Base-by-base conservation (phyloP, 1,140 invertebrate genomes). In the Sarcophaga bullata region DNA sequence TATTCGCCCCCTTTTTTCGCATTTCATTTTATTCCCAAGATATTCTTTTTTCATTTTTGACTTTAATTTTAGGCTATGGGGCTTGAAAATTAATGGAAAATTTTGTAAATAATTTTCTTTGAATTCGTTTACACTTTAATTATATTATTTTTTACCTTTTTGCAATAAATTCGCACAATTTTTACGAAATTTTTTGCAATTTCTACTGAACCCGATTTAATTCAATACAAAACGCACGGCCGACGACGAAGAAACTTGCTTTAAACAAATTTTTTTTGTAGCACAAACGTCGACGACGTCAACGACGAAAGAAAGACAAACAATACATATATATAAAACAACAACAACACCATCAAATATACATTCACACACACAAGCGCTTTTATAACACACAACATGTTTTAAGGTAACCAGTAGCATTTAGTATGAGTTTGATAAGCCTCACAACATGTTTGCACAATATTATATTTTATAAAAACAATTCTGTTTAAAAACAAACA, bases 181-280 rank as follows among this genome's bases (percentile, higher is more conserved):
- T 81, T 81, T 72, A 83, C 82, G 82, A 81, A 83, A 83, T 81
- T 62, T 78, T 83, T 83, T 81, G 82, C 82, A 81, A 83, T 83
- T 83, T 78, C 78, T 83, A 81, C 82, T 78, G 75, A 78, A 83
- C 80, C 82, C 82, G 82, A 78, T 81, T 83, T 78, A 78, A 78
- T 78, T 78, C 75, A 78, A 78, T 75, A 83, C 82, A 83, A 83
- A 83, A 83, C 82, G 80, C 82, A 83, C 82, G 80, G 80, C 82
- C 82, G 82, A 81, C 82, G 80, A 81, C 82, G 80, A 83, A 81
- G 82, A 83, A 83, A 83, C 80, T 83, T 83, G 82, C 82, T 81
- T 68, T 81, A 83, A 83, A 83, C 73, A 81, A 83, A 76, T 83
- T 83, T 83, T 80, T 83, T 81, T 75, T 68, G 68, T 75, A 81